Conservation (phyloP, 2,113 vertebrate genomes). For the Muscicapa adusta region DNA sequence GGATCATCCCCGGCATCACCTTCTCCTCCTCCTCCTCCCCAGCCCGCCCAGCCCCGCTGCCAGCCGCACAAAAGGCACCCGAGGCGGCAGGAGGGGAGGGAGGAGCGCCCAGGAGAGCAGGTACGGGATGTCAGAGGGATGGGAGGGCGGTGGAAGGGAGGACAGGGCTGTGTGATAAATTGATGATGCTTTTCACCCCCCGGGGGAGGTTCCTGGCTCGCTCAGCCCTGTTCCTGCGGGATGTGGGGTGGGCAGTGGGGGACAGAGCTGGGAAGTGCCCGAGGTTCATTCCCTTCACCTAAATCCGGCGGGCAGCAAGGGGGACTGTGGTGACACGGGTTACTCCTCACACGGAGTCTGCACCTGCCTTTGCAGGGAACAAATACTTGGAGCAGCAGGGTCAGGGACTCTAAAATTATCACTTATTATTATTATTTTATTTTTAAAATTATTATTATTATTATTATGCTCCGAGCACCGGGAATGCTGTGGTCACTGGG, state of each 20-base stretch:
- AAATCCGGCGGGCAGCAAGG: not conserved
- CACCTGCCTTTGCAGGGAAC: no score
- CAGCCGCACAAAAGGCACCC: not conserved
- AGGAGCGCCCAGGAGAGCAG: not conserved
- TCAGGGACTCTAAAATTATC: not conserved
- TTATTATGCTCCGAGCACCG: not conserved
- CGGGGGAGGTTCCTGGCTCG: not conserved
- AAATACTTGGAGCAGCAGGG: rapidly evolving
- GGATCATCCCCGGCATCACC: not conserved
- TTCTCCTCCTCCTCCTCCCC: not conserved
- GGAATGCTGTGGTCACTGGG: not conserved
- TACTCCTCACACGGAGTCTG: not conserved
- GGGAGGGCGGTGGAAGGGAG: not conserved
- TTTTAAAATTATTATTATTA: no score
- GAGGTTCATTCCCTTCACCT: no score
- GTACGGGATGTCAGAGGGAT: not conserved
- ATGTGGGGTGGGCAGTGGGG: no score
- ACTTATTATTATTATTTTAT: no score
- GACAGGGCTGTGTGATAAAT: rapidly evolving
- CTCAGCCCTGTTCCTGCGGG: not conserved
- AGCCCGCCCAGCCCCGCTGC: not conserved
- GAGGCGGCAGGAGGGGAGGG: rapidly evolving
- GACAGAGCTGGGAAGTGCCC: no score
- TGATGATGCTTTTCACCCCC: rapidly evolving
- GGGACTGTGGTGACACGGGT: rapidly evolving